A percentile compares a stretch with the other conserved stretches of the same genome.
Evolutionary conservation across 2,113 vertebrate species (phyloP).

Genomic region (Nematolebias whitei): DNA sequence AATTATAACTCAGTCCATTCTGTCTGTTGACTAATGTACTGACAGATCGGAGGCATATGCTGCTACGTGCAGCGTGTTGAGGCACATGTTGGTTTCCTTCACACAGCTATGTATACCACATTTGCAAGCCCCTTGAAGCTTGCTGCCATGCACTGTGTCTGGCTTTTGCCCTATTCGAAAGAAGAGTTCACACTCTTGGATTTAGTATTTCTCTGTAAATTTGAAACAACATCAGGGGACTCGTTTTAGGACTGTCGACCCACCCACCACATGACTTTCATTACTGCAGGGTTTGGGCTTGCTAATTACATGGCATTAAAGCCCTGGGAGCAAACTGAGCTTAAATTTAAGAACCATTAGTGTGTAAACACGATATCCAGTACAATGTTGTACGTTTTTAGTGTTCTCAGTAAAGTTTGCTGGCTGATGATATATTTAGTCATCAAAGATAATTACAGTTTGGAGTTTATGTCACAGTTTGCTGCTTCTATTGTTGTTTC

Average conservation of each 20-base stretch:
- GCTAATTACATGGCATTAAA: background rate
- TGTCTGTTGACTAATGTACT: background rate
- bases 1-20: background rate
- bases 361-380: background rate
- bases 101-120: background rate
- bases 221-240: constrained; percentile 24
- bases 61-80: constrained; percentile 16
- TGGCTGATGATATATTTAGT: constrained; percentile 3
- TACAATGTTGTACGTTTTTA: background rate
- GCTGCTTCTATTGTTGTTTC: background rate
- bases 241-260: constrained; percentile 18
- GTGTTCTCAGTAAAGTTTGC: accelerated
- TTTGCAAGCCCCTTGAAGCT: background rate
- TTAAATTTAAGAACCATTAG: background rate
- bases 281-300: constrained; percentile 24
- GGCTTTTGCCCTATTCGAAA: background rate
- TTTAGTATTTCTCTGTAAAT: constrained; percentile 5
- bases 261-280: constrained; percentile 59
- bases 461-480: background rate
- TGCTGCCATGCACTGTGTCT: background rate
- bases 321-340: background rate
- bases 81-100: constrained; percentile 22
- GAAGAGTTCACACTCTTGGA: constrained; percentile 26
- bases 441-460: constrained; percentile 15
- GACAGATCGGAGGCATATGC: background rate